Evolutionary conservation across 2,888 invertebrate genomes (phyloP), one percentile per base, ranked within the genome.

Genomic region (Morinoia aosen): DNA sequence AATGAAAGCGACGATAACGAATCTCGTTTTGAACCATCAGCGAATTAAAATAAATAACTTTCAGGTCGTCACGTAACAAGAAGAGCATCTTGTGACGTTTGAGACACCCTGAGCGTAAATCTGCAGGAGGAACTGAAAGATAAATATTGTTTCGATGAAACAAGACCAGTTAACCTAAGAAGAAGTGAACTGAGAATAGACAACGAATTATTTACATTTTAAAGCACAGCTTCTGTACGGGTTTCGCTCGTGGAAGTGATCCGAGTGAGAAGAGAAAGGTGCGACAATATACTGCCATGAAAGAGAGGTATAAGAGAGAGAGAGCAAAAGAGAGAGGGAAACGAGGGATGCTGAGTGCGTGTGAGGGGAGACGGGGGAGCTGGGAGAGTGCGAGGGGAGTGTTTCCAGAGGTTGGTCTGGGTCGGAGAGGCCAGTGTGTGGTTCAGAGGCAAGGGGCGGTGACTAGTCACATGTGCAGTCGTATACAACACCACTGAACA

Each of bases 401-500:
- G 93, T 93, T 93, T 93, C 93, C 93, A 93, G 93, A 93, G 93
- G 93, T 58, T 93, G 25, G 93, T 39, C 93, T 57, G 57, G 93
- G 48, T 93, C 93, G 39, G 57, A 48, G 93, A 57, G 93, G 48
- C 48, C 93, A 93, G 93, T 93, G 93, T 93, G 93, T 93, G 93
- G 93, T 93, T 93, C 93, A 57, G 25, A 93, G 57, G 93, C 93
- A 33, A 93, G 93, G 93, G 93, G 93, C 11, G 93, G 93, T 93
- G 93, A 93, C 93, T 39, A 11, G 19, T 48, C 93, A 93, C 93
- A 93, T 56, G n/a, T 56, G 33, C 93, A 93, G 93, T 57, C 93
- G 93, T 39, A 93, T 93, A 93, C 93, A 93, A 93, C 93, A 93
- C 93, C 93, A 93, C 93, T 93, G 93, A 93, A 93, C 93, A 93